A percentile compares a stretch with the other conserved stretches of the same genome.
Evolutionary conservation across 2,797 vertebrate species (phyloP).

Genomic region (Vireo griseus): DNA sequence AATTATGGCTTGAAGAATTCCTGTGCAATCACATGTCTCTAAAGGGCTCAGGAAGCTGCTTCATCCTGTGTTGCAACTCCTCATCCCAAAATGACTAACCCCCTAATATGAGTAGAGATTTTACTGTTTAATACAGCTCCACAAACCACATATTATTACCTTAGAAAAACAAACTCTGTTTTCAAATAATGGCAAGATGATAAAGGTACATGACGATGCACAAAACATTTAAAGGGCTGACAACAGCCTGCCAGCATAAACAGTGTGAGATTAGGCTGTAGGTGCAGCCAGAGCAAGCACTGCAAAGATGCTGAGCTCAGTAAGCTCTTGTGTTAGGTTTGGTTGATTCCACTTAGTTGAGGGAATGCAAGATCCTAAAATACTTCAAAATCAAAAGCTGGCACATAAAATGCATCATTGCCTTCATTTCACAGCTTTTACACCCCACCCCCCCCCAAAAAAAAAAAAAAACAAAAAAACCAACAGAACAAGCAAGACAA

Average conservation of each 20-base stretch:
- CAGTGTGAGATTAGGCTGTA: background rate
- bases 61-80: background rate
- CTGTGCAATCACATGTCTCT: background rate
- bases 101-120: slow-evolving; percentile 3
- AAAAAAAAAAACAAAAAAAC: fast-evolving
- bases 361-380: background rate
- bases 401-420: background rate
- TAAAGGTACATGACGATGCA: background rate
- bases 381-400: slow-evolving; percentile 1
- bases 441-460: fast-evolving
- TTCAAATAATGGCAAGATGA: slow-evolving; percentile 21
- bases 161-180: slow-evolving; percentile 1
- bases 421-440: background rate
- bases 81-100: slow-evolving; percentile 7
- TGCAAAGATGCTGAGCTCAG: background rate
- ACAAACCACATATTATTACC: background rate
- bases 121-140: slow-evolving; percentile 18
- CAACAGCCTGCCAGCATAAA: background rate
- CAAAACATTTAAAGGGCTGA: background rate
- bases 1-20: background rate
- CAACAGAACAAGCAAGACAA: background rate
- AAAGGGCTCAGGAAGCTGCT: background rate
- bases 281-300: background rate
- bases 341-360: background rate
- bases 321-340: background rate